Conservation (phyloP, 2,113 vertebrate genomes). For the Paratilapia polleni region DNA sequence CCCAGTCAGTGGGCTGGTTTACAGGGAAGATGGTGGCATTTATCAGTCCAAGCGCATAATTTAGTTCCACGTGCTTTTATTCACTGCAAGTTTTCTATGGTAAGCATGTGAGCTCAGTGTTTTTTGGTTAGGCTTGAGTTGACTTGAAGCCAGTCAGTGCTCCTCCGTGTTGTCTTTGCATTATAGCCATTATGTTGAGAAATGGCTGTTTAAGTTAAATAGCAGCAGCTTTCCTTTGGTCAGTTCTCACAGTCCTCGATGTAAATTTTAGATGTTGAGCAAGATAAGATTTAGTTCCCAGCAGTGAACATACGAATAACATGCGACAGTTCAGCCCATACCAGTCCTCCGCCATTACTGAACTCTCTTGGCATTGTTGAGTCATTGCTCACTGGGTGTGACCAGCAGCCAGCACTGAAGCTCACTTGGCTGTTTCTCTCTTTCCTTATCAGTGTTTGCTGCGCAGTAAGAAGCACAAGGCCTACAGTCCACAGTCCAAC, state of each 20-base stretch:
- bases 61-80: neutral
- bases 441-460: constrained; percentile 60
- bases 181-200: neutral
- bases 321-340: neutral
- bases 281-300: neutral
- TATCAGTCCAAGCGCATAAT: neutral
- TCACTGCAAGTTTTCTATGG: neutral
- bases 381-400: constrained; percentile 70
- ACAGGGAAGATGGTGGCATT: neutral
- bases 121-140: rapidly evolving
- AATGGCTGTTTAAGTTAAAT: neutral
- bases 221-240: neutral
- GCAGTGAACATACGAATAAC: neutral
- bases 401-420: constrained; percentile 24
- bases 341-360: neutral
- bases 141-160: neutral
- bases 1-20: neutral
- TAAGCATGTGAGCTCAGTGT: neutral
- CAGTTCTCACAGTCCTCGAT: neutral
- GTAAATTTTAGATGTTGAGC: neutral
- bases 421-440: constrained; percentile 62
- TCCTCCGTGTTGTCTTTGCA: neutral
- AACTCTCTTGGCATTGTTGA: constrained; percentile 46
- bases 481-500: constrained; percentile 34
- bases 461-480: constrained; percentile 36